These are phyloP conservation scores for Nematolebias whitei DNA, from an alignment of 2,113 vertebrate species.

Conservation along the genomic window DNA sequence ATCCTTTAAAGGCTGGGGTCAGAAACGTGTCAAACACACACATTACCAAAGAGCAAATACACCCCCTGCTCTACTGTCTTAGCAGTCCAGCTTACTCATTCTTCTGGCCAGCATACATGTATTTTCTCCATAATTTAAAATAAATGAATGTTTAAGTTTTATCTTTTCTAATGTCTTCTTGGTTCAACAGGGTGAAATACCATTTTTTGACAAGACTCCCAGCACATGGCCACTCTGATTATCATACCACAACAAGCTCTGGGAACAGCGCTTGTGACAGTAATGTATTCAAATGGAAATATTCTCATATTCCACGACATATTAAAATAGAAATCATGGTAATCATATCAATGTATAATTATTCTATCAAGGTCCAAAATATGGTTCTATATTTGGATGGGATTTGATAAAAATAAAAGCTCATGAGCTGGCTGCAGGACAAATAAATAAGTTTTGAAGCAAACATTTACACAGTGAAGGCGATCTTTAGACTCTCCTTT, in stretches of 20 bases:
- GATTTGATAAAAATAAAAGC: slow-evolving; percentile 14
- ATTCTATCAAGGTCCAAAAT: slow-evolving; percentile 13
- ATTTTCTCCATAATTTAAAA: slow-evolving; percentile 26
- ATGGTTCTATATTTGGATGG: slow-evolving; percentile 5
- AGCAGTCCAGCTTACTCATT: neutral
- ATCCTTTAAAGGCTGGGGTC: slow-evolving; percentile 1
- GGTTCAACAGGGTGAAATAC: slow-evolving; percentile 35
- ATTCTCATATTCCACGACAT: slow-evolving; percentile 41
- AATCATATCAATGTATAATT: slow-evolving; percentile 20
- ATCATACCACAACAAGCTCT: slow-evolving; percentile 32
- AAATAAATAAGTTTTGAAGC: slow-evolving; percentile 17
- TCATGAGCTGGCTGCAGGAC: slow-evolving; percentile 13
- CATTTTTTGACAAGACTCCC: slow-evolving; percentile 41
- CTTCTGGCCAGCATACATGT: neutral
- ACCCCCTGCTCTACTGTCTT: neutral
- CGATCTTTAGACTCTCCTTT: slow-evolving; percentile 12
- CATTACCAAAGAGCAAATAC: neutral
- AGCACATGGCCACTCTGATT: slow-evolving; percentile 45
- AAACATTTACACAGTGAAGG: slow-evolving; percentile 10
- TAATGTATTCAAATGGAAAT: slow-evolving; percentile 23
- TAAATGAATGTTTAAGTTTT: slow-evolving; percentile 23
- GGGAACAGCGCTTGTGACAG: slow-evolving; percentile 13
- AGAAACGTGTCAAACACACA: slow-evolving; percentile 14
- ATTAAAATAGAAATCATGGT: slow-evolving; percentile 34
- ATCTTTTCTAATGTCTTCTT: slow-evolving; percentile 38